These are phyloP conservation scores for Oryzias curvinotus DNA, from an alignment of 2,113 vertebrate genomes.

Conservation along the genomic window DNA sequence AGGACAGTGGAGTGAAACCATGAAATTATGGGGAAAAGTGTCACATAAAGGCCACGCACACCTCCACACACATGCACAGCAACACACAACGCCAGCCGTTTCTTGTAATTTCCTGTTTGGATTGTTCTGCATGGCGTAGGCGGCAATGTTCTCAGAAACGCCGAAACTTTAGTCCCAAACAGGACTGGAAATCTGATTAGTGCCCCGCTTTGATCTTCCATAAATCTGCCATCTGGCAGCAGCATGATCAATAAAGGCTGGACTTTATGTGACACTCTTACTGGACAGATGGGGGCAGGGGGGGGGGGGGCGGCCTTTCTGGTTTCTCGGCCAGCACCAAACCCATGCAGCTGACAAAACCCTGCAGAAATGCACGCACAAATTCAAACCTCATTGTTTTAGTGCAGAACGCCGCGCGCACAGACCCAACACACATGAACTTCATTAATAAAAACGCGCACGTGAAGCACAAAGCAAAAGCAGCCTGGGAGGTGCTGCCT, in stretches of 20 bases:
- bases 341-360: conserved; percentile 47
- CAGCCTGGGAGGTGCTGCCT: background rate
- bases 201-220: conserved; percentile 75
- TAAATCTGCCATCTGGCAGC: conserved; percentile 79
- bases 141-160: conserved; percentile 74
- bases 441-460: background rate
- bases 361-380: background rate
- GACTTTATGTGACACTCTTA: conserved; percentile 75
- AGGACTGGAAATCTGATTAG: conserved; percentile 81
- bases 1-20: too few relatives aligned
- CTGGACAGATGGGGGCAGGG: conserved; percentile 52
- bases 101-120: conserved; percentile 76
- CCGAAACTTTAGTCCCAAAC: conserved; percentile 74
- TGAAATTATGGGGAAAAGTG: too few relatives aligned
- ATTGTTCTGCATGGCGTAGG: conserved; percentile 64
- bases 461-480: conserved; percentile 1
- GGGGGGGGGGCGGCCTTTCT: background rate
- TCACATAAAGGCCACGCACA: background rate
- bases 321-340: conserved; percentile 19
- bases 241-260: conserved; percentile 72
- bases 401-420: conserved; percentile 6
- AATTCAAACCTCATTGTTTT: background rate
- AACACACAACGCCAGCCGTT: conserved; percentile 58
- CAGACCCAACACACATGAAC: background rate
- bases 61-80: background rate